Percentiles rank a stretch among this genome's conserved stretches.
Conservation (phyloP, 53 echinoderm and acorn worm species). For the Arbacia lixula region DNA sequence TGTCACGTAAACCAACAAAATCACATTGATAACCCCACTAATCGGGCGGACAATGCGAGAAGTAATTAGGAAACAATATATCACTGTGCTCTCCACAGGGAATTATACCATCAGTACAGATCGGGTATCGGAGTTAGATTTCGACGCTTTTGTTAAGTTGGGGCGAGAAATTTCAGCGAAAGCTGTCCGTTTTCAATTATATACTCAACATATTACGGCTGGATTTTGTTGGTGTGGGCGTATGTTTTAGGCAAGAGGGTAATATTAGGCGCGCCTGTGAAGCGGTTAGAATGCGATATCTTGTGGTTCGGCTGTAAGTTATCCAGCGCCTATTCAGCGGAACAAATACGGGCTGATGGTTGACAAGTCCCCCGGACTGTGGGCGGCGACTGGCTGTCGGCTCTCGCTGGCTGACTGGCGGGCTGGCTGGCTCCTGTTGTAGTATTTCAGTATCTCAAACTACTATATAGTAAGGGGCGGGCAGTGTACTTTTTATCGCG, state of each 20-base stretch:
- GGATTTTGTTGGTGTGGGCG: background rate
- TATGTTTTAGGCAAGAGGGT: background rate
- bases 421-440: too few species aligned
- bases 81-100: background rate
- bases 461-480: too few species aligned
- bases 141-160: background rate
- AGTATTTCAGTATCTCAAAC: too few species aligned
- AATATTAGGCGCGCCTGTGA: background rate
- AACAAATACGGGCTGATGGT: constrained; percentile 39
- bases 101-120: background rate
- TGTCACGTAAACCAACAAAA: background rate
- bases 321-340: constrained; percentile 38
- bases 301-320: background rate
- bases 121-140: background rate
- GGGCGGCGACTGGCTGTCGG: constrained; percentile 42
- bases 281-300: background rate
- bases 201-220: constrained; percentile 30
- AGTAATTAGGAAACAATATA: constrained; percentile 13
- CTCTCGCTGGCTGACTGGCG: constrained; percentile 18
- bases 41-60: constrained; percentile 12
- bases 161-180: background rate
- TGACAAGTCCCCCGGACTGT: constrained; percentile 40
- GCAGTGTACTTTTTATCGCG: too few species aligned
- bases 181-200: constrained; percentile 43
- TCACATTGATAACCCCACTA: background rate